These are phyloP conservation scores for Rallus crepitans DNA, from an alignment of 2,797 vertebrate species.

Conservation along the genomic window DNA sequence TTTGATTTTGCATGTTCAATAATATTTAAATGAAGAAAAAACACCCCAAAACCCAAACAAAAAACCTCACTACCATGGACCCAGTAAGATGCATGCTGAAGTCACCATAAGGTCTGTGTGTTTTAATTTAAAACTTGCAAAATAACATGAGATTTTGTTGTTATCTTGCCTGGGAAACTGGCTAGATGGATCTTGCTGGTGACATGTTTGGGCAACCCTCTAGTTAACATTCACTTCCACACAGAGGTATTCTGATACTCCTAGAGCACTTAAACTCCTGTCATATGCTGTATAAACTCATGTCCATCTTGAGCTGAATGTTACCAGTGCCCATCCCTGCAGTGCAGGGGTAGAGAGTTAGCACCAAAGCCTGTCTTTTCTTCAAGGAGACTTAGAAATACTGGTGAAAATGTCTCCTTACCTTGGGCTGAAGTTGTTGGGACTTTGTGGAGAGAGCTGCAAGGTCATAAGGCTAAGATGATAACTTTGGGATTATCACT, in stretches of 20 bases:
- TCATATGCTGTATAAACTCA: neutral
- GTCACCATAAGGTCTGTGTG: neutral
- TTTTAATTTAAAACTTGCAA: neutral
- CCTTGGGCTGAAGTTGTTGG: neutral
- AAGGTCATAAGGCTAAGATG: neutral
- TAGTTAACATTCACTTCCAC: neutral
- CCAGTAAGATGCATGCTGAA: neutral
- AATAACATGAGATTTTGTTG: neutral
- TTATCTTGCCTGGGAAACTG: neutral
- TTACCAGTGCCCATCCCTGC: fast-evolving
- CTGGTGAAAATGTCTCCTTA: neutral
- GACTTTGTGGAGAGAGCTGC: neutral
- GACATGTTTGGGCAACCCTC: neutral
- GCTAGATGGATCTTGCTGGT: neutral
- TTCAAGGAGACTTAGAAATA: neutral
- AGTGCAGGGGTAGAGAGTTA: neutral
- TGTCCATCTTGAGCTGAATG: neutral
- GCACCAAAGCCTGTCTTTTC: neutral
- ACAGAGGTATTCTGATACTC: neutral
- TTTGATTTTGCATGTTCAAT: neutral
- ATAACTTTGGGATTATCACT: neutral
- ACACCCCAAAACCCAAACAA: neutral
- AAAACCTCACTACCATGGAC: neutral
- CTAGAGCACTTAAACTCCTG: neutral
- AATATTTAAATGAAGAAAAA: neutral